These are phyloP conservation scores for Drosophila sulfurigaster DNA, from an alignment of 1,140 invertebrate species.

Conservation along the genomic window DNA sequence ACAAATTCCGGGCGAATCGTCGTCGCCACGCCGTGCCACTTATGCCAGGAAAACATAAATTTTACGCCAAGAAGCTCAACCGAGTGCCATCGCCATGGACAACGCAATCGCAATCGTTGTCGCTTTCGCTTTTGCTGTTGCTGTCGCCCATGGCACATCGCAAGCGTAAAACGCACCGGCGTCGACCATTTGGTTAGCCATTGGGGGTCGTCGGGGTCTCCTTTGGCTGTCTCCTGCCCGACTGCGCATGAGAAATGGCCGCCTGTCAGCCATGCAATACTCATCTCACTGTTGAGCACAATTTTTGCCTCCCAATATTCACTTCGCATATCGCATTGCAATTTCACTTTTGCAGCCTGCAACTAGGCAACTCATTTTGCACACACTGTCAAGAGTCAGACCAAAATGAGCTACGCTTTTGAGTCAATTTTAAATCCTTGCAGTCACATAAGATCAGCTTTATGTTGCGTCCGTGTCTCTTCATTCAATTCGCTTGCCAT, in stretches of 20 bases:
- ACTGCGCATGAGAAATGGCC: slow-evolving; percentile 70
- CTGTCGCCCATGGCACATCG: slow-evolving; percentile 22
- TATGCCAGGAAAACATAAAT: slow-evolving; percentile 81
- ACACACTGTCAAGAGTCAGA: neutral
- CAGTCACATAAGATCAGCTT: neutral
- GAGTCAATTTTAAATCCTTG: neutral
- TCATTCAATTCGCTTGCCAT: slow-evolving; percentile 11
- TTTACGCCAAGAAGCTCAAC: slow-evolving; percentile 65
- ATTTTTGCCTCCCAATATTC: slow-evolving; percentile 7
- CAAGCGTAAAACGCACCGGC: slow-evolving; percentile 40
- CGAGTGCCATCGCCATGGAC: slow-evolving; percentile 15
- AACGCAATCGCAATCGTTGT: neutral
- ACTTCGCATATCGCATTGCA: neutral
- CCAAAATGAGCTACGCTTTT: too few relatives aligned
- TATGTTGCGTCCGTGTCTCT: neutral
- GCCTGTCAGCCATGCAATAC: slow-evolving; percentile 34
- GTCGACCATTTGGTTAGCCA: slow-evolving; percentile 33
- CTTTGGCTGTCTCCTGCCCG: slow-evolving; percentile 26
- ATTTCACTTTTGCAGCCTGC: neutral
- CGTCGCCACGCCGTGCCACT: slow-evolving; percentile 72
- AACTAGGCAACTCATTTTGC: slow-evolving; percentile 17
- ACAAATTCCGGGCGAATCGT: slow-evolving; percentile 52
- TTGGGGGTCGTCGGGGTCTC: slow-evolving; percentile 14
- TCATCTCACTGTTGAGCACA: neutral
- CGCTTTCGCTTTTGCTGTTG: neutral